A percentile compares a stretch with the other conserved stretches of the same genome.
These are phyloP conservation scores for Therioaphis trifolii DNA, from an alignment of 2,888 invertebrate species.

Conservation along the genomic window DNA sequence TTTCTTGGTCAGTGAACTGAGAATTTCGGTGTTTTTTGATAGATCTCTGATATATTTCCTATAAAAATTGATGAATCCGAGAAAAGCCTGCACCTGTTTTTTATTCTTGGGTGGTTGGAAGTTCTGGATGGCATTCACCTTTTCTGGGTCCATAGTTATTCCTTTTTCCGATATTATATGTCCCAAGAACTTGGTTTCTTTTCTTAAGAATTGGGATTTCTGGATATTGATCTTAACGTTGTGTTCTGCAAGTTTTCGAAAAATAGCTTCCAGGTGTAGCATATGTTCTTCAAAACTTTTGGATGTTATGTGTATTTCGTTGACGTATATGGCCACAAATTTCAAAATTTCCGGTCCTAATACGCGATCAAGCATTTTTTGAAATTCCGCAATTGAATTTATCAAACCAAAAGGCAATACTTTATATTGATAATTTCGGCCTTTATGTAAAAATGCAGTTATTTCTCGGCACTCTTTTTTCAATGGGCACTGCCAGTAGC, in stretches of 20 bases:
- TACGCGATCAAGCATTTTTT: not conserved
- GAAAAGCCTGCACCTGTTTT: slow-evolving; percentile 2
- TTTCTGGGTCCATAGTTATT: slow-evolving; percentile 2
- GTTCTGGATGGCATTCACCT: not conserved
- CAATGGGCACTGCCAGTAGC: slow-evolving; percentile 1
- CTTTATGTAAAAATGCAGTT: not conserved
- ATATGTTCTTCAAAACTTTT: slow-evolving; percentile 8
- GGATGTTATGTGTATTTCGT: too few species aligned
- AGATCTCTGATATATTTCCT: not conserved
- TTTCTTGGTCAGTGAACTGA: not conserved
- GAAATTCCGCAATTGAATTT: not conserved
- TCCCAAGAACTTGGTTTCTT: not conserved
- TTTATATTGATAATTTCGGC: slow-evolving; percentile 24
- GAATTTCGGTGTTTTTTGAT: not conserved
- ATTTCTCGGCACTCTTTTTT: not conserved
- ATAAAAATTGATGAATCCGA: slow-evolving; percentile 10
- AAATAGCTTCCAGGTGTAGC: not conserved
- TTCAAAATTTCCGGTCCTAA: not conserved
- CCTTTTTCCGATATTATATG: not conserved
- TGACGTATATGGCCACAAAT: too few species aligned
- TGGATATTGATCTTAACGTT: not conserved
- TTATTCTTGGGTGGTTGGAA: slow-evolving; percentile 18
- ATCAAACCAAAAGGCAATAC: slow-evolving; percentile 2
- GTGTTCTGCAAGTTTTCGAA: not conserved
- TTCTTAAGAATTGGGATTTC: not conserved